These are phyloP conservation scores for Synanthedon formicaeformis DNA, from an alignment of 2,888 invertebrate genomes.

Conservation along the genomic window DNA sequence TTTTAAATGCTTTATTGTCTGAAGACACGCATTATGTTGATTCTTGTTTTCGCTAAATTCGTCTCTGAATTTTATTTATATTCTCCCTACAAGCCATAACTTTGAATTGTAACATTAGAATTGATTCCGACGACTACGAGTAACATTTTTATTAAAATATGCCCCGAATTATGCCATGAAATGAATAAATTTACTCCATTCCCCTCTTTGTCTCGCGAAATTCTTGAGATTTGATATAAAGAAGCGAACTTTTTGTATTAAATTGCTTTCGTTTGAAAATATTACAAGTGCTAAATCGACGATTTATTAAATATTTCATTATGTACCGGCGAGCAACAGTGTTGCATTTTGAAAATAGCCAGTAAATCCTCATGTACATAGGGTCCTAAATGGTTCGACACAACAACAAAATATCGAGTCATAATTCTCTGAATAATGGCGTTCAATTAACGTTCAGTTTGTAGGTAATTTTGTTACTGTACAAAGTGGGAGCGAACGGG, in stretches of 20 bases:
- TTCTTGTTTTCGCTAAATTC: too few relatives aligned
- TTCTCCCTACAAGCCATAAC: neutral
- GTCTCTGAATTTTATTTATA: too few relatives aligned
- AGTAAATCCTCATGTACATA: too few relatives aligned
- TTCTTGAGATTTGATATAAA: constrained; percentile 35
- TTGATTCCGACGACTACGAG: constrained; percentile 13
- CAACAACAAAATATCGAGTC: constrained; percentile 5
- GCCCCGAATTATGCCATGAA: constrained; percentile 44
- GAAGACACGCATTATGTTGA: too few relatives aligned
- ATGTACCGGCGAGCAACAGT: too few relatives aligned
- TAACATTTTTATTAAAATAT: constrained; percentile 50
- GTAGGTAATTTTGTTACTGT: constrained; percentile 27
- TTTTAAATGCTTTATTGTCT: too few relatives aligned
- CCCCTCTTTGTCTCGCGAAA: constrained; percentile 35
- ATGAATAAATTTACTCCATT: constrained; percentile 46
- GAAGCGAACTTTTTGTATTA: constrained; percentile 28
- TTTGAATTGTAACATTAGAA: constrained; percentile 14
- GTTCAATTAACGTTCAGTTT: constrained; percentile 27
- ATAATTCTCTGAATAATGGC: constrained; percentile 19
- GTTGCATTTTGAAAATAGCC: too few relatives aligned
- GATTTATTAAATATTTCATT: too few relatives aligned
- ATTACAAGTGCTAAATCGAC: neutral
- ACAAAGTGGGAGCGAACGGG: constrained; percentile 17
- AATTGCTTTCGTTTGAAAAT: constrained; percentile 20
- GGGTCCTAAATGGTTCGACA: too few relatives aligned